A percentile compares a stretch with the other conserved stretches of the same genome.
phyloP scores from a whole-genome alignment of 2,113 vertebrate species.

The Dunckerocampus dactyliophorus region DNA sequence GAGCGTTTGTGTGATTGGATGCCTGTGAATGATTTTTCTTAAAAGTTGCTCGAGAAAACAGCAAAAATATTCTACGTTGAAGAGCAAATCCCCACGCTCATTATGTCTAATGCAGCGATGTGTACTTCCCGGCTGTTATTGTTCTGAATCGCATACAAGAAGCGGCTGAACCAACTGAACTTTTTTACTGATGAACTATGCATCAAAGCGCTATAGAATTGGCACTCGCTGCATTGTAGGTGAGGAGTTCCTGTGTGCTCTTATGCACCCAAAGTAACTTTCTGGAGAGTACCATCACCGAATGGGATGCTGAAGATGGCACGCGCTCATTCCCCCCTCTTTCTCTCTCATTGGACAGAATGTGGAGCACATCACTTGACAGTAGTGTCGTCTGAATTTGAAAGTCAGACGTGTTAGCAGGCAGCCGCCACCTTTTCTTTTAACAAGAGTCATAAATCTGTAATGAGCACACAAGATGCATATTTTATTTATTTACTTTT shows the following conservation, averaged over 20 bases:
- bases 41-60: slow-evolving; percentile 49
- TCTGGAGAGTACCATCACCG: slow-evolving; percentile 29
- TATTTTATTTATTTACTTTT: slow-evolving; percentile 68
- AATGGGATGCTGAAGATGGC: slow-evolving; percentile 40
- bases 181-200: slow-evolving; percentile 69
- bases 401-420: slow-evolving; percentile 66
- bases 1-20: slow-evolving; percentile 25
- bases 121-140: slow-evolving; percentile 55
- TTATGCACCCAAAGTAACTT: slow-evolving; percentile 55
- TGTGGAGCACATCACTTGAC: slow-evolving; percentile 74
- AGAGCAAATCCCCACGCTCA: slow-evolving; percentile 60
- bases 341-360: slow-evolving; percentile 69
- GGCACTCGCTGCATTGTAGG: slow-evolving; percentile 52
- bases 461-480: slow-evolving; percentile 72
- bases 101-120: slow-evolving; percentile 58
- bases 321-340: slow-evolving; percentile 41
- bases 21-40: slow-evolving; percentile 32
- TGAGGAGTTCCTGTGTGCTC: slow-evolving; percentile 55
- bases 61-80: slow-evolving; percentile 48
- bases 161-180: slow-evolving; percentile 62
- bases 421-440: slow-evolving; percentile 70
- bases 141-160: slow-evolving; percentile 53
- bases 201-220: slow-evolving; percentile 52
- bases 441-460: slow-evolving; percentile 74
- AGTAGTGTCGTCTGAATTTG: slow-evolving; percentile 67